Percentiles rank a stretch among this genome's conserved stretches.
Conservation (phyloP, 2,888 invertebrate species). For the Tachina fera region DNA sequence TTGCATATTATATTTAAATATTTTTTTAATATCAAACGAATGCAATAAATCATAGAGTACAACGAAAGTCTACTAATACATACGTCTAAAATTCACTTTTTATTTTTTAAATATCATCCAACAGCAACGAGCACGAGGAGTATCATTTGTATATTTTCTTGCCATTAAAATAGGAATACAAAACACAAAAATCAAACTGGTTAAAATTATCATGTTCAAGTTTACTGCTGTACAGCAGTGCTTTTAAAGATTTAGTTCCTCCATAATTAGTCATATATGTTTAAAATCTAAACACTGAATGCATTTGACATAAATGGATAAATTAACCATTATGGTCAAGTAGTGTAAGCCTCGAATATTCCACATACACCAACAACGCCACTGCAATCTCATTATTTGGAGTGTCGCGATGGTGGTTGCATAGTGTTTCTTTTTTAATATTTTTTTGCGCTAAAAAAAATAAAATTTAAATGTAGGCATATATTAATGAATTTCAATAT, state of each 20-base stretch:
- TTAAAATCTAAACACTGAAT: conserved; percentile 70
- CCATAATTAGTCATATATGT: conserved; percentile 74
- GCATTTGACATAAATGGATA: conserved; percentile 70
- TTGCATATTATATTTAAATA: too few relatives aligned
- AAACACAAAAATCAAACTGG: conserved; percentile 26
- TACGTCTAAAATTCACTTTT: neutral
- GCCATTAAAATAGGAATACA: conserved; percentile 36
- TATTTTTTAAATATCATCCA: conserved; percentile 43
- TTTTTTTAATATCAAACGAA: neutral
- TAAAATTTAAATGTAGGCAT: neutral
- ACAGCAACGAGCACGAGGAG: conserved; percentile 8
- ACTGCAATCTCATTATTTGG: neutral
- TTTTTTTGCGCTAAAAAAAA: neutral
- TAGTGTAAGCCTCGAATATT: conserved; percentile 30
- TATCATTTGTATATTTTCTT: conserved; percentile 11
- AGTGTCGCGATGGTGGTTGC: neutral
- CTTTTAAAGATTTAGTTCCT: conserved; percentile 70
- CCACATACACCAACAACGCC: conserved; percentile 13
- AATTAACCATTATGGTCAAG: conserved; percentile 59
- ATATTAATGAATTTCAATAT: too few relatives aligned
- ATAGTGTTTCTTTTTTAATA: neutral
- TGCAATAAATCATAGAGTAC: neutral
- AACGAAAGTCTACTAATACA: neutral
- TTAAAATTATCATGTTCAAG: conserved; percentile 39
- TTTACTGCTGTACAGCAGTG: conserved; percentile 36